Base-by-base conservation (phyloP, 2,113 vertebrate genomes). In the Crotalus horridus region DNA sequence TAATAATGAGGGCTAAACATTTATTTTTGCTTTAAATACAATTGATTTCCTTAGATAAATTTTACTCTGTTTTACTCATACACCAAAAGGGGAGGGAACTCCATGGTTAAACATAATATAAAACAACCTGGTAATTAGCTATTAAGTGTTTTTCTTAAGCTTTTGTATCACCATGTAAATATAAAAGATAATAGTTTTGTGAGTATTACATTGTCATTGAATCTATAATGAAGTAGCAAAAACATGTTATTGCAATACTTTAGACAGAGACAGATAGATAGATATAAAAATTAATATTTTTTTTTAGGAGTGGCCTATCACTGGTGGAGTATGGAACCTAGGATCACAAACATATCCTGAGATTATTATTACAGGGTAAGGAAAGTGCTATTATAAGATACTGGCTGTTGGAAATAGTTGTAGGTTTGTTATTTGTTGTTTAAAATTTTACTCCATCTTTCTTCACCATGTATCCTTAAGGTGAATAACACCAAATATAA, bases 361-460 rank as follows among this genome's bases (percentile, higher is more conserved):
- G 97, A 99, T 99, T 95, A 99, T 99, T 95, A 98, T 99, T 96
- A 99, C 99, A 93, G 99, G 99, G 99, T 99, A 97, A 98, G 99
- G 97, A 93, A 87, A 20, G 46, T 55, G 54, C 59, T 90, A 13
- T 86, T 58, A 51, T 33, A 17, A 20, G 13, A 15, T 39, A 29
- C 58, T 69, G n/a, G 24, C n/a, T 20, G 46, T 69, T 81, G 33
- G 1, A 51, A 59, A 87, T 23, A 43, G 12, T 55, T n/a, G 12
- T 29, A 21, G 3, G 11, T 21, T 53, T 61, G 7, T 64, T 86
- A 21, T 10, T 81, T 43, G 3, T 43, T 81, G 74, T 20, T 81
- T 81, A 43, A 43, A 81, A 43, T 10, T 81, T 43, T 81, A 81
- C 33, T 81, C 74, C 69, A 39, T 43, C 20, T 43, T 81, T 43